Evolutionary conservation across 2,888 invertebrate genomes (phyloP), one percentile per base, ranked within the genome.

Genomic region (Mythimna albipuncta): DNA sequence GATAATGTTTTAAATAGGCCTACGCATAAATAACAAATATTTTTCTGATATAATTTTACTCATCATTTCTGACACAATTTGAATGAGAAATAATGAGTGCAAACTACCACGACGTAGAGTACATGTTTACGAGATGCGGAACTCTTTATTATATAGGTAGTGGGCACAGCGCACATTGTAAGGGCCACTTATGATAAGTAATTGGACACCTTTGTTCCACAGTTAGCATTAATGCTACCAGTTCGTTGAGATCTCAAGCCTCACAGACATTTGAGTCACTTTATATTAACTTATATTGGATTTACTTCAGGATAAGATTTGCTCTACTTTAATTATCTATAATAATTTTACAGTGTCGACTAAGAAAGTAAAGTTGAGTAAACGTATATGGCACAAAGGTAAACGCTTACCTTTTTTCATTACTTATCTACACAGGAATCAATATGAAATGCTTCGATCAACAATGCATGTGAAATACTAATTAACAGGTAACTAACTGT

Each of bases 131-230:
- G 54, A 71, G 66, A 83, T 69, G 66, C 71, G 69, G 75, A 80
- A 68, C 69, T 67, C 62, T 69, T 38, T 72, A 52, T 64, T 68
- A 64, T 41, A 11, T 64, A 66, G 58, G 55, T 55, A 59, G 71
- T 61, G 66, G 77, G 65, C 50, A 61, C 63, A 52, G 32, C 72
- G 58, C 61, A 78, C 63, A 44, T 73, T 69, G 62, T 79, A 66
- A 68, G 26, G 72, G 38, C 52, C 83, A 80, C 65, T 79, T 63
- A 64, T 61, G 64, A 55, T 72, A 64, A 64, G 79, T 80, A 79
- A 80, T 79, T 80, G 83, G 79, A 80, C 63, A 69, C 63, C 68
- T 82, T 83, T 83, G 83, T 79, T 82, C 73, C 63, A 65, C 44
- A 68, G 57, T 78, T 54, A 71, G 32, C 26, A 72, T 61, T 64